Conservation (phyloP, 1,140 invertebrate genomes). For the Drosophila teissieri region DNA sequence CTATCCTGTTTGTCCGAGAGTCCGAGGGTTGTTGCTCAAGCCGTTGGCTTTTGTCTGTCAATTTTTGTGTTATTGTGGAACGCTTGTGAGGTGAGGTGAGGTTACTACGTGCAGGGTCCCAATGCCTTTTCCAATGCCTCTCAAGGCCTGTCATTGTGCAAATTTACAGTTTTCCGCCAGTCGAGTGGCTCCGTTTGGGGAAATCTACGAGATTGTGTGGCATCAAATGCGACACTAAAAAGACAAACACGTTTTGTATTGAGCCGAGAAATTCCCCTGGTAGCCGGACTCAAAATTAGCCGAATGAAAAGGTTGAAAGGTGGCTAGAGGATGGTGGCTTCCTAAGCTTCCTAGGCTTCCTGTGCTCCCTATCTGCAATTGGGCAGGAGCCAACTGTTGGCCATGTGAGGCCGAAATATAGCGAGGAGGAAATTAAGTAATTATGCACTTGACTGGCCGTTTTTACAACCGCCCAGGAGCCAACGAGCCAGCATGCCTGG, state of each 20-base stretch:
- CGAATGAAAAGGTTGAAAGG: conserved; percentile 53
- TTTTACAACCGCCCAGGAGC: conserved; percentile 51
- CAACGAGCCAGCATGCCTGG: conserved; percentile 29
- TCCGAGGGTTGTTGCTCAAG: conserved; percentile 54
- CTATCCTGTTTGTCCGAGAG: conserved; percentile 20
- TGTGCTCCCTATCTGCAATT: conserved; percentile 17
- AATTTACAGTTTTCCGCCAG: conserved; percentile 72
- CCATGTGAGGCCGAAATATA: conserved; percentile 44
- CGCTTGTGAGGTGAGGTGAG: conserved; percentile 37
- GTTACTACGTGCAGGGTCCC: conserved; percentile 70
- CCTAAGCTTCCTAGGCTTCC: too few species aligned
- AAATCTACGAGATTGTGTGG: conserved; percentile 74
- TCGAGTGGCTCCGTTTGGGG: conserved; percentile 58
- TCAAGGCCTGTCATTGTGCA: conserved; percentile 67
- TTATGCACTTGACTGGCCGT: conserved; percentile 79
- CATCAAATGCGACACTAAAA: conserved; percentile 71
- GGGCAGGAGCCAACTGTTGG: conserved; percentile 22
- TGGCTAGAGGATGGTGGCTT: conserved; percentile 1
- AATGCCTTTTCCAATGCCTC: conserved; percentile 35
- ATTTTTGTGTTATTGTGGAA: conserved; percentile 63
- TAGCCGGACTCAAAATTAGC: conserved; percentile 51
- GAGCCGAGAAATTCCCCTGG: conserved; percentile 40
- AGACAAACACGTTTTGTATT: conserved; percentile 70
- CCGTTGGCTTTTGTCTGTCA: conserved; percentile 65
- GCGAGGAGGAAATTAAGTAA: conserved; percentile 71